Conservation (phyloP, 2,113 vertebrate genomes). For the Clinocottus analis region DNA sequence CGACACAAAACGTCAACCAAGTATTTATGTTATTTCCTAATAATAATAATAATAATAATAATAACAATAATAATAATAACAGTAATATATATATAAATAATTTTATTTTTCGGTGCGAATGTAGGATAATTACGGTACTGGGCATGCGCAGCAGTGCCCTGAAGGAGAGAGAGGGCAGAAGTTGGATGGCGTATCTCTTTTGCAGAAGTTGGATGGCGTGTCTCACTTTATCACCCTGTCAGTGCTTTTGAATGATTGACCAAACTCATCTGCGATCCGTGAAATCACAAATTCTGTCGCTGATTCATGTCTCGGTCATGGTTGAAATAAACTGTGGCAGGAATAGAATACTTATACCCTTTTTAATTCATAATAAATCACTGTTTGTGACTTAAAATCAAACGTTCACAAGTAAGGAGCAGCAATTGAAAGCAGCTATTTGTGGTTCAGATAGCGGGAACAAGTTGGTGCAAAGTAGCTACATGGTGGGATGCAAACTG, state of each 20-base stretch:
- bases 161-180: conserved; percentile 57
- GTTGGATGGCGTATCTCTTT: conserved; percentile 72
- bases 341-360: no score
- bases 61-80: no score
- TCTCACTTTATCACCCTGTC: conserved; percentile 62
- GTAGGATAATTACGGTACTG: conserved; percentile 64
- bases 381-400: no score
- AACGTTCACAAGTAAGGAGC: no score
- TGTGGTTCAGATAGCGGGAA: no score
- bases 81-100: no score
- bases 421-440: no score
- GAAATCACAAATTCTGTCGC: conserved; percentile 42
- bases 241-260: background rate
- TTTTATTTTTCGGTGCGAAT: conserved; percentile 37
- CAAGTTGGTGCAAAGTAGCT: background rate
- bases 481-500: background rate
- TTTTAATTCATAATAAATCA: no score
- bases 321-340: background rate
- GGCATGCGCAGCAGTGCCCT: conserved; percentile 70
- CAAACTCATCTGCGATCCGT: background rate
- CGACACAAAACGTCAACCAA: background rate
- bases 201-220: conserved; percentile 73
- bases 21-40: background rate
- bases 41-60: no score
- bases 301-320: background rate